Evolutionary conservation across 2,797 vertebrate genomes (phyloP), one percentile per base, ranked within the genome.

Genomic region (Lagocephalus sceleratus): DNA sequence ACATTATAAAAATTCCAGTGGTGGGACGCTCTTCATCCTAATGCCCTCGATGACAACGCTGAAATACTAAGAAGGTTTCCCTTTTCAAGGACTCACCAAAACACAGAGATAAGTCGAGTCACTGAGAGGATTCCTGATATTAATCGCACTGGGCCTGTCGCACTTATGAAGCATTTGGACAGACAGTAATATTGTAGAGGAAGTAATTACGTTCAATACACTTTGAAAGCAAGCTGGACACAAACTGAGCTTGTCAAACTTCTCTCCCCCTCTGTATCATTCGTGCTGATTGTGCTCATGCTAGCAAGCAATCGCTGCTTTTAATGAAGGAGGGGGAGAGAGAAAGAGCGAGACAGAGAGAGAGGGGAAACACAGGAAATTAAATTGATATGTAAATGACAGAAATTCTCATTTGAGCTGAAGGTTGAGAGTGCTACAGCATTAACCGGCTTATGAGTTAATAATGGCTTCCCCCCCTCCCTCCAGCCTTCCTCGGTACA

Each of bases 311-410:
- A 76, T 85, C 75, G 73, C 68, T 70, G 71, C 78, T 79, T 85
- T 87, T 85, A 84, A 88, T 83, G 81, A 81, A 84, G 76, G 77
- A 57, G 54, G 66, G 57, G 56, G 64, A 58, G 73, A 47, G 50
- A 49, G 32, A 35, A 35, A 35, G 32, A 35, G 32, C 7, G 32
- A 35, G 32, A 35, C 6, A 12, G 38, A 16, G 38, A 55, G 42
- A 62, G 55, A 54, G 58, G 60, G 76, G 7, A 29, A 73, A 84
- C 55, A 83, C 79, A 81, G 85, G 85, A 88, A 90, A 91, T 87
- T 81, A 87, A 90, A 89, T 85, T 87, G 87, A 88, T 91, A 91
- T 88, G 87, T 88, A 89, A 90, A 90, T 90, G 82, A 85, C 67
- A 70, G 79, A 87, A 84, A 88, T 85, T 87, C 82, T 86, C 81